phyloP scores from a whole-genome alignment of 2,113 vertebrate genomes.

The Sturnus vulgaris region DNA sequence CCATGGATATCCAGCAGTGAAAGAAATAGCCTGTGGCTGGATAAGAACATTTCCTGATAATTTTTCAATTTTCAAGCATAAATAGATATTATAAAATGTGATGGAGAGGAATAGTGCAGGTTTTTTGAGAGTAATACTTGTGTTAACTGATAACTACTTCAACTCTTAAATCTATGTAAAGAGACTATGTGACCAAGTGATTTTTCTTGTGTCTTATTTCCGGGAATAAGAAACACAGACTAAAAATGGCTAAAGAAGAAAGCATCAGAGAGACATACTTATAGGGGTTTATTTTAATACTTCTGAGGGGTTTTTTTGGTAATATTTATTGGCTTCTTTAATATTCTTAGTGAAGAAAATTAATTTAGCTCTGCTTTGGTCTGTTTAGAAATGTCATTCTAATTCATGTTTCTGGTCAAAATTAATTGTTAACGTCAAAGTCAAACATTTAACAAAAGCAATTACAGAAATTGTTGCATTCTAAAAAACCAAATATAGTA shows the following conservation, averaged over 20 bases:
- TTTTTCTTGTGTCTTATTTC: not conserved
- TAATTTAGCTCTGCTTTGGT: not conserved
- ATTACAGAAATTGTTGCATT: not conserved
- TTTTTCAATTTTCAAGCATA: conserved; percentile 84
- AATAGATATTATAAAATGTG: conserved; percentile 78
- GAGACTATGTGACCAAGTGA: not conserved
- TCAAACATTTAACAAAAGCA: not conserved
- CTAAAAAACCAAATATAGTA: not conserved
- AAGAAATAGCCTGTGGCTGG: conserved; percentile 77
- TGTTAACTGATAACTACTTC: conserved; percentile 7
- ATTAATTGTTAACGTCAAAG: not conserved
- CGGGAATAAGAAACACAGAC: not conserved
- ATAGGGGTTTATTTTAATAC: not conserved
- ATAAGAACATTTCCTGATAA: conserved; percentile 78
- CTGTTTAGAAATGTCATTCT: not conserved
- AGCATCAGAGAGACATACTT: not conserved
- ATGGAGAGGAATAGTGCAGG: conserved; percentile 69
- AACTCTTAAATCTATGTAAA: conserved; percentile 13
- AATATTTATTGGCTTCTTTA: not conserved
- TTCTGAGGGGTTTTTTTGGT: not conserved
- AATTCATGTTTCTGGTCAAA: not conserved
- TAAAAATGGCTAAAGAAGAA: not conserved
- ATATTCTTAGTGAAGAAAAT: not conserved
- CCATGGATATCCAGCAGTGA: conserved; percentile 66
- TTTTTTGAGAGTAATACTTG: conserved; percentile 62